Conservation (phyloP, 2,113 vertebrate genomes). For the Suricata suricatta region DNA sequence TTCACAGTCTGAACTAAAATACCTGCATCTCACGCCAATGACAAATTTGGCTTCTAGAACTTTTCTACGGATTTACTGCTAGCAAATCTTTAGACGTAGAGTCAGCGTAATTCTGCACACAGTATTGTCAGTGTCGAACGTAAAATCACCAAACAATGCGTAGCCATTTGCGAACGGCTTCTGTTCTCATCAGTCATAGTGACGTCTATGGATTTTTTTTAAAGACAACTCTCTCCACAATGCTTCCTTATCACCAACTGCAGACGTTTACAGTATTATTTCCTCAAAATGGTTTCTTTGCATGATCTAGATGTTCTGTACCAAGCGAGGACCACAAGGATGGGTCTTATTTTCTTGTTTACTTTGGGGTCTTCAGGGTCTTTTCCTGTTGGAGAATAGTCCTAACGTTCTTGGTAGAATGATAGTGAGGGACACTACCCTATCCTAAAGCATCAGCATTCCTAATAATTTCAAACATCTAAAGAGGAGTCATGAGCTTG, state of each 20-base stretch:
- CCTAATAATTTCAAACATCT: neutral
- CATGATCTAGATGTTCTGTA: neutral
- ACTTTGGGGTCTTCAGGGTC: neutral
- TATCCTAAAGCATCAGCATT: neutral
- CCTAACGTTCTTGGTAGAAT: too few relatives aligned
- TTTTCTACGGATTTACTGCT: neutral
- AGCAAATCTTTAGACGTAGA: neutral
- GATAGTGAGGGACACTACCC: too few relatives aligned
- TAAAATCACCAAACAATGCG: neutral
- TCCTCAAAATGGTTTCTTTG: neutral
- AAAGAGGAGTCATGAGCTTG: too few relatives aligned
- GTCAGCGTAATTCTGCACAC: neutral
- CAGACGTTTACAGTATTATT: neutral
- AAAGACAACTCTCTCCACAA: neutral
- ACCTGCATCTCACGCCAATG: neutral
- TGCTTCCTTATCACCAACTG: neutral
- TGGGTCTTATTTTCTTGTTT: neutral
- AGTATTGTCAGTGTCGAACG: neutral
- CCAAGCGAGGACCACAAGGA: neutral
- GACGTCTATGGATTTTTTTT: neutral
- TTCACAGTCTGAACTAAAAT: neutral
- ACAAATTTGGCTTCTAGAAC: conserved; percentile 1
- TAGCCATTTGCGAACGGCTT: neutral
- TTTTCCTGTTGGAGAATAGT: neutral
- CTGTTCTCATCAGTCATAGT: neutral